Evolutionary conservation across 2,113 vertebrate species (phyloP).

Genomic region (Phalacrocorax aristotelis): DNA sequence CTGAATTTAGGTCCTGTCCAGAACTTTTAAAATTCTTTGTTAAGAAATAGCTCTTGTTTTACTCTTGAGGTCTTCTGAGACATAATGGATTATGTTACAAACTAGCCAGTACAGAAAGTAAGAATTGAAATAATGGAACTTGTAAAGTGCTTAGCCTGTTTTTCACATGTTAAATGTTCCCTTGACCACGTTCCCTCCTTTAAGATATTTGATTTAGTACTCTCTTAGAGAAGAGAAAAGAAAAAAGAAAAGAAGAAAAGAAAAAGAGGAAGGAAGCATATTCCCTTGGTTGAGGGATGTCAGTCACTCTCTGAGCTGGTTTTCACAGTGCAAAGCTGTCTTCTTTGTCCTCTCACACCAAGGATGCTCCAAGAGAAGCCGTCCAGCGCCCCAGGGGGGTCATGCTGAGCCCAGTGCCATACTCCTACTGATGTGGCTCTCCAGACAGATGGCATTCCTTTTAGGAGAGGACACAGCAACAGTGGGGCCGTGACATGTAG

Average conservation of each 20-base stretch:
- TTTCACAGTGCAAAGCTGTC: neutral
- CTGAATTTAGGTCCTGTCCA: neutral
- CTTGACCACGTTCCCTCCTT: neutral
- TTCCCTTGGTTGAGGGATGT: neutral
- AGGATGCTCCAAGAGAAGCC: neutral
- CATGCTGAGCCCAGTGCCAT: neutral
- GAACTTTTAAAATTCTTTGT: neutral
- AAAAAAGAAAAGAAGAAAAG: no score
- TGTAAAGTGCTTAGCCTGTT: neutral
- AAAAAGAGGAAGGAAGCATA: no score
- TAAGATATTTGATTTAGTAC: neutral
- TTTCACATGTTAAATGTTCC: neutral
- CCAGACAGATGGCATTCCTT: no score
- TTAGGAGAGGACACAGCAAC: rapidly evolving
- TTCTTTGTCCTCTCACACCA: neutral
- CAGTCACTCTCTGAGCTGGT: rapidly evolving
- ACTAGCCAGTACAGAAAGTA: neutral
- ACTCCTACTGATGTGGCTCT: neutral
- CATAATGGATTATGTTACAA: neutral
- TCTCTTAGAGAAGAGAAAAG: neutral
- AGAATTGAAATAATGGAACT: neutral
- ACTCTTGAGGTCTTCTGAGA: neutral
- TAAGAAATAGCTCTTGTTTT: neutral
- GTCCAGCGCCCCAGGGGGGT: rapidly evolving
- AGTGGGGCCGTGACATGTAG: rapidly evolving